These are phyloP conservation scores for Drosophila testacea DNA, from an alignment of 2,888 invertebrate species.

Conservation along the genomic window DNA sequence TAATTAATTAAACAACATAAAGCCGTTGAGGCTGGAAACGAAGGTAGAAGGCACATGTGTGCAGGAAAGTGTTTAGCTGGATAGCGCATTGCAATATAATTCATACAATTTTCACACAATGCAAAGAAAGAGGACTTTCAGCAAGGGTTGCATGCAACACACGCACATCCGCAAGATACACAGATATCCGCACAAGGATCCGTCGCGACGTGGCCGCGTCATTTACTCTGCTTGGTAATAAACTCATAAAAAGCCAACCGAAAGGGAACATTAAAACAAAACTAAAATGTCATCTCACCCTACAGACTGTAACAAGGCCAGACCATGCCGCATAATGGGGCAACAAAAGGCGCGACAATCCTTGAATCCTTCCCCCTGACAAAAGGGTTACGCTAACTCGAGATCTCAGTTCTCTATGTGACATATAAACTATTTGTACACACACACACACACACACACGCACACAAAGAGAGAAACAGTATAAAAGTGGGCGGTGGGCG, in stretches of 20 bases:
- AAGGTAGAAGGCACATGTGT: constrained; percentile 52
- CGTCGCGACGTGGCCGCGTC: constrained; percentile 42
- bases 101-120: constrained; percentile 52
- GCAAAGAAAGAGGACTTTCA: constrained; percentile 12
- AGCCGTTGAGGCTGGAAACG: constrained; percentile 44
- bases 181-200: constrained; percentile 33
- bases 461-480: constrained; percentile 1
- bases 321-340: constrained; percentile 70
- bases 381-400: constrained; percentile 48
- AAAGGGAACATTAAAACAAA: constrained; percentile 73
- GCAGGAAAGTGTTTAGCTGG: not conserved
- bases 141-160: constrained; percentile 51
- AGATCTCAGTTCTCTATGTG: constrained; percentile 10
- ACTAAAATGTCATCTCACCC: constrained; percentile 77
- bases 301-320: constrained; percentile 49
- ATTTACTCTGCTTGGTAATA: constrained; percentile 72
- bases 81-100: constrained; percentile 51
- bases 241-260: constrained; percentile 75
- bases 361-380: constrained; percentile 21
- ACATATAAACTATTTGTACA: constrained; percentile 53
- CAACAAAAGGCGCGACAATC: constrained; percentile 58
- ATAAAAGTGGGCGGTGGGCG: constrained; percentile 72
- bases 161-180: constrained; percentile 18
- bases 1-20: constrained; percentile 82
- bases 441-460: constrained; percentile 40